Percentiles rank a stretch among this genome's conserved stretches.
Evolutionary conservation across 2,113 vertebrate species (phyloP).

Genomic region (Marmota flaviventris): DNA sequence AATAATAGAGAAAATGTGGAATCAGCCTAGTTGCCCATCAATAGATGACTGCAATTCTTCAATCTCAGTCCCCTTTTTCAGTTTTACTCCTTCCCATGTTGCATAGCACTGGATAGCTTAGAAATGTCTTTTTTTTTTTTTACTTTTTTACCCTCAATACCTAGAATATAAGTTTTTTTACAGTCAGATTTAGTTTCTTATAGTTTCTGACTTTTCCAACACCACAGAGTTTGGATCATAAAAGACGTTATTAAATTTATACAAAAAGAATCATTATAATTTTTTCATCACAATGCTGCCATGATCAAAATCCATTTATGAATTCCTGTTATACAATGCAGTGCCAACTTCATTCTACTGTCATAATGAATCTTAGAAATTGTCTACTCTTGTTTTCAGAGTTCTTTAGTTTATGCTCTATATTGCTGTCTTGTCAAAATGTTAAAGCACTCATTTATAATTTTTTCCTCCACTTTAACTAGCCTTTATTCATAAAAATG

Average conservation of each 20-base stretch:
- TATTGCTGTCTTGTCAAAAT: neutral
- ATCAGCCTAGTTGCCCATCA: too few relatives aligned
- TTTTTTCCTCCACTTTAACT: too few relatives aligned
- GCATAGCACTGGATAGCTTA: too few relatives aligned
- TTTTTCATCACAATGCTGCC: neutral
- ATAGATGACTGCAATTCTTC: too few relatives aligned
- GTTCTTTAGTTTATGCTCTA: neutral
- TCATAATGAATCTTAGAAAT: neutral
- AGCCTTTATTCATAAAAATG: neutral
- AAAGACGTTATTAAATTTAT: neutral
- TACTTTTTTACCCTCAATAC: neutral
- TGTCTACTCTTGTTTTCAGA: neutral
- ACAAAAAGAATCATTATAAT: neutral
- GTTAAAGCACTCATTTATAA: neutral
- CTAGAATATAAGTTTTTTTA: neutral
- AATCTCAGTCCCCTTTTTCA: too few relatives aligned
- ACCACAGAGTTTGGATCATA: neutral
- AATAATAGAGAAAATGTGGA: too few relatives aligned
- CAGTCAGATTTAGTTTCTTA: neutral
- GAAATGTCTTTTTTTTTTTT: too few relatives aligned
- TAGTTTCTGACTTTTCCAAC: neutral
- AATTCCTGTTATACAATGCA: neutral
- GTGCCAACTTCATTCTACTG: neutral
- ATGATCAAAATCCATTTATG: neutral
- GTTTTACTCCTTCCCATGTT: too few relatives aligned